Evolutionary conservation across 2,888 invertebrate species (phyloP).

Genomic region (Caenorhabditis sulstoni): DNA sequence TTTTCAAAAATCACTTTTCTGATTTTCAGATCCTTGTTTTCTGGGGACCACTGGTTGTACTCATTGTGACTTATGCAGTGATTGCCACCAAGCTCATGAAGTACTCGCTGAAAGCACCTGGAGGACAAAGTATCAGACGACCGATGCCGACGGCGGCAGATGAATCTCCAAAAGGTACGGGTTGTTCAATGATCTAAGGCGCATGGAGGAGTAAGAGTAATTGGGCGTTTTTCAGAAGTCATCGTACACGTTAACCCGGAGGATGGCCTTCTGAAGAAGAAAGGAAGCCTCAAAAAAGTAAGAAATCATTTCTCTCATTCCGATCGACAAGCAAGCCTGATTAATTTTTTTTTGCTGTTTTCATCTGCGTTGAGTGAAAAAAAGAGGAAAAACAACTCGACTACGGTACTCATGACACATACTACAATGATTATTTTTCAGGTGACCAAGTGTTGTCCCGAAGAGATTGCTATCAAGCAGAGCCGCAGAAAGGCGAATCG

Average conservation of each 20-base stretch:
- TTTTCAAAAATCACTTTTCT: neutral
- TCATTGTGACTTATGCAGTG: slow-evolving; percentile 73
- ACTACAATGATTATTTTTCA: slow-evolving; percentile 18
- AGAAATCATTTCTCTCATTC: neutral
- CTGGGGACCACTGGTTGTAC: slow-evolving; percentile 77
- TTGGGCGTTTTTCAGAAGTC: slow-evolving; percentile 42
- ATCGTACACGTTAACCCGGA: slow-evolving; percentile 48
- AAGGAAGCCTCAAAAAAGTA: slow-evolving; percentile 44
- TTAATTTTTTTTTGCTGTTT: slow-evolving; percentile 28
- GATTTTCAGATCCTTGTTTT: slow-evolving; percentile 76
- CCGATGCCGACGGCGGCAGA: slow-evolving; percentile 44
- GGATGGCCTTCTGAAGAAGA: slow-evolving; percentile 43
- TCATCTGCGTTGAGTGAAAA: neutral
- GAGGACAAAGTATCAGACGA: slow-evolving; percentile 46
- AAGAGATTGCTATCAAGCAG: slow-evolving; percentile 28
- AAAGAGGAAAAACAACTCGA: slow-evolving; percentile 6
- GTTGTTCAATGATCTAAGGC: neutral
- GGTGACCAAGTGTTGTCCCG: slow-evolving; percentile 38
- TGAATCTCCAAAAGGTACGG: slow-evolving; percentile 41
- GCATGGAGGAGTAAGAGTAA: too few relatives aligned
- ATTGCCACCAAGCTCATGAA: slow-evolving; percentile 76
- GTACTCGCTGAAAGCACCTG: slow-evolving; percentile 65
- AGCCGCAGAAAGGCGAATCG: slow-evolving; percentile 14
- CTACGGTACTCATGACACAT: slow-evolving; percentile 29
- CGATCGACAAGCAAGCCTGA: neutral